Evolutionary conservation across 2,113 vertebrate species (phyloP).

Genomic region (Porphyrio hochstetteri): DNA sequence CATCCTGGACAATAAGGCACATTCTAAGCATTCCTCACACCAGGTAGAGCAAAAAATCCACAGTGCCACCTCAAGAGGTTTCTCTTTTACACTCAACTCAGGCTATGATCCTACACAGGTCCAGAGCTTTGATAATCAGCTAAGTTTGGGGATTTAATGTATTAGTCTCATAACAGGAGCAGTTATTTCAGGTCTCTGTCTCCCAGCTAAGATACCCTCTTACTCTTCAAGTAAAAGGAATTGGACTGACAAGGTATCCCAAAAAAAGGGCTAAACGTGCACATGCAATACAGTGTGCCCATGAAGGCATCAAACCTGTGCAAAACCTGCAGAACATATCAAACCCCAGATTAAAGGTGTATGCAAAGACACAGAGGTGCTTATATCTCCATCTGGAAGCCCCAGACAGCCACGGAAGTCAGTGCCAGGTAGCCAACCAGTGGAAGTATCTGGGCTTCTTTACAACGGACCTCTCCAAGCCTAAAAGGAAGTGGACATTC

Average conservation of each 20-base stretch:
- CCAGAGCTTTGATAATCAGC: neutral
- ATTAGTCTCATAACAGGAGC: neutral
- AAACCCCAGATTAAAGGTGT: neutral
- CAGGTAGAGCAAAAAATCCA: neutral
- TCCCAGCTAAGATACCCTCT: neutral
- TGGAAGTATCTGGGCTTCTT: neutral
- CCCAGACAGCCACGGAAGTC: neutral
- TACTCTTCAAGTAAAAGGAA: neutral
- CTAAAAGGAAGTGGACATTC: neutral
- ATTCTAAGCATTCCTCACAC: neutral
- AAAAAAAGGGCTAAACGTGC: neutral
- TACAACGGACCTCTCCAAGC: neutral
- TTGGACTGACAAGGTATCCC: fast-evolving
- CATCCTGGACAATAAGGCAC: neutral
- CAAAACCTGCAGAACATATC: neutral
- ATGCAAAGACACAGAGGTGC: fast-evolving
- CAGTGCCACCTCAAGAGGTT: neutral
- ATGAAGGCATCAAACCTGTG: neutral
- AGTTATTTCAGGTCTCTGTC: neutral
- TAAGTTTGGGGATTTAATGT: neutral
- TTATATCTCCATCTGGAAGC: neutral
- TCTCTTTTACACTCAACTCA: neutral
- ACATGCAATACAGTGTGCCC: neutral
- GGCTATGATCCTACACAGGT: neutral
- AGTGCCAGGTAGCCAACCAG: neutral